Evolutionary conservation across 1,140 invertebrate genomes (phyloP).

Genomic region (Gonioctena quinquepunctata): DNA sequence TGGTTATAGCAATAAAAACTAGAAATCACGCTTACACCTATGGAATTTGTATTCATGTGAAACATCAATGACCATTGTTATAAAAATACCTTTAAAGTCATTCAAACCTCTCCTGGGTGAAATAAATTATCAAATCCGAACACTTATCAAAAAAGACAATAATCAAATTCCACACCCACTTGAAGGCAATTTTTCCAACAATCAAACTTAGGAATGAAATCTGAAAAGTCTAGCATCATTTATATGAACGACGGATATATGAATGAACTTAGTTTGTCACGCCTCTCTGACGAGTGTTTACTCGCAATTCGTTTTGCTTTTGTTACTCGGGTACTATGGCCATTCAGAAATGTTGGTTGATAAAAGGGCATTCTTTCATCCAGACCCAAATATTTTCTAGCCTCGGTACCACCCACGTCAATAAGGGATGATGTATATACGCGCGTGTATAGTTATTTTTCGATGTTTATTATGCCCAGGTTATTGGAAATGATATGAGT

Average conservation of each 20-base stretch:
- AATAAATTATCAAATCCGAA: neutral
- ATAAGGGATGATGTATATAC: neutral
- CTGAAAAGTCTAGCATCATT: neutral
- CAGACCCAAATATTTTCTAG: neutral
- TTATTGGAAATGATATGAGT: too few species aligned
- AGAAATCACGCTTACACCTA: too few species aligned
- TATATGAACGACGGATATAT: neutral
- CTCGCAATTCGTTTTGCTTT: neutral
- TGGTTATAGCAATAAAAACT: too few species aligned
- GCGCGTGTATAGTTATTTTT: neutral
- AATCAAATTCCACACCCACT: slow-evolving; percentile 3
- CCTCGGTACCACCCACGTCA: slow-evolving; percentile 1
- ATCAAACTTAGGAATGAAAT: neutral
- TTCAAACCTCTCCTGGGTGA: neutral
- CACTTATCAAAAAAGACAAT: neutral
- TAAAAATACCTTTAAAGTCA: neutral
- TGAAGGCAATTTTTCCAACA: neutral
- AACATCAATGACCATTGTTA: neutral
- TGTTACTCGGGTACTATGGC: neutral
- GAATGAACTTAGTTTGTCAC: neutral
- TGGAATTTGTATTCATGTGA: too few species aligned
- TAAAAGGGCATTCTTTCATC: neutral
- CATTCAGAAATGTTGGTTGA: neutral
- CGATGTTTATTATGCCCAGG: too few species aligned
- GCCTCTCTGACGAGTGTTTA: neutral